Conservation (phyloP, 1,140 invertebrate species). For the Procambarus clarkii region DNA sequence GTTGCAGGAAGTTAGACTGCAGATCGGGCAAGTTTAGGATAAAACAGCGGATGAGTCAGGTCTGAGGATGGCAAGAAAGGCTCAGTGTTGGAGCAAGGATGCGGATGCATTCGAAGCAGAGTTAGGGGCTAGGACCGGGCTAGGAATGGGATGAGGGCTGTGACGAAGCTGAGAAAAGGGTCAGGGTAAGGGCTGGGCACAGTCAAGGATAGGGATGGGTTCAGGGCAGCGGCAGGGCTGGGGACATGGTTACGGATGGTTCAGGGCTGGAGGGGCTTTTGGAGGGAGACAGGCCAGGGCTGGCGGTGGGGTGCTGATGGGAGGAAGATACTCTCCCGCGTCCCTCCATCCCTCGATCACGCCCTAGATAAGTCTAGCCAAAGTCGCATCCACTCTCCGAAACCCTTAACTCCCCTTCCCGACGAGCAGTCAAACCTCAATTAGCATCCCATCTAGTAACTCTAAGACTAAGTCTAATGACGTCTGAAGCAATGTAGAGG, state of each 20-base stretch:
- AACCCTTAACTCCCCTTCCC: conserved; percentile 14
- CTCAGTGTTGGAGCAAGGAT: too few species aligned
- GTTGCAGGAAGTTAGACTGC: too few species aligned
- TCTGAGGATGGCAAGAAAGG: not conserved
- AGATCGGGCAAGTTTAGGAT: too few species aligned
- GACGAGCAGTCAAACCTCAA: not conserved
- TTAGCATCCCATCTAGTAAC: not conserved
- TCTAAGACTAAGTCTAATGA: not conserved
- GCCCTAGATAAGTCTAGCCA: conserved; percentile 48
- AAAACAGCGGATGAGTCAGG: not conserved
- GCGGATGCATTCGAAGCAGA: too few species aligned
- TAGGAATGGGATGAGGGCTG: not conserved
- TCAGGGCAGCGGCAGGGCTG: not conserved
- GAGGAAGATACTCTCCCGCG: conserved; percentile 54
- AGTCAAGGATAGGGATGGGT: not conserved
- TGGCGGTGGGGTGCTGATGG: conserved; percentile 23
- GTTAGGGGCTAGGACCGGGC: not conserved
- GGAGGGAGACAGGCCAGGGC: conserved; percentile 15
- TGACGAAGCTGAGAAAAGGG: too few species aligned
- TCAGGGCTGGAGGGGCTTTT: not conserved
- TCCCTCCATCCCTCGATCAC: conserved; percentile 61
- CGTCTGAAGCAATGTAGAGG: not conserved
- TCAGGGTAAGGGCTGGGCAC: not conserved
- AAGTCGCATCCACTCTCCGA: conserved; percentile 46
- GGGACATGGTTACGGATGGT: conserved; percentile 17